These are phyloP conservation scores for Chaetoderma sp. DNA, from an alignment of 2,888 invertebrate genomes.

Conservation along the genomic window DNA sequence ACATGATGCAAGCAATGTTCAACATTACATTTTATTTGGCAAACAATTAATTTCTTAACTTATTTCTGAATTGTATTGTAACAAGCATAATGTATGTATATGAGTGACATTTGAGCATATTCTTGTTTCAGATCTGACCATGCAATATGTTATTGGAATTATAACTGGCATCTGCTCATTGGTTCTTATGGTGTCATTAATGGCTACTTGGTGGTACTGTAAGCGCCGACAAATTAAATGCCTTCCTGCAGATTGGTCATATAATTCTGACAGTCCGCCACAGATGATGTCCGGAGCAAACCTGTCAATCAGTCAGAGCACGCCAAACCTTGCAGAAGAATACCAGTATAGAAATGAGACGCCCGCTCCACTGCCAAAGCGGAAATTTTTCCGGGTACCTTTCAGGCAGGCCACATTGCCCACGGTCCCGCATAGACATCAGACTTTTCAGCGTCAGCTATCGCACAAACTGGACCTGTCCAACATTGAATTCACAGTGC, in stretches of 20 bases:
- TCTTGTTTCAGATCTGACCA: conserved; percentile 39
- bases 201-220: conserved; percentile 47
- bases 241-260: conserved; percentile 22
- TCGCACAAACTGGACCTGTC: conserved; percentile 83
- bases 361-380: conserved; percentile 17
- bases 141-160: conserved; percentile 42
- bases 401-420: conserved; percentile 85
- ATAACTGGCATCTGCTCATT: conserved; percentile 39
- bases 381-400: conserved; percentile 71
- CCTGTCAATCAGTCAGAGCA: conserved; percentile 62
- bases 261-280: conserved; percentile 8
- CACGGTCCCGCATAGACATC: conserved; percentile 84
- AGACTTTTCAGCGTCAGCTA: conserved; percentile 84
- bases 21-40: no score
- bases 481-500: conserved; percentile 80
- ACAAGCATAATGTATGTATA: no score
- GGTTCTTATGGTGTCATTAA: conserved; percentile 39
- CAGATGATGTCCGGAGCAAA: conserved; percentile 5
- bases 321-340: conserved; percentile 55
- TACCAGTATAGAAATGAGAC: conserved; percentile 29
- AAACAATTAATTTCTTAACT: no score
- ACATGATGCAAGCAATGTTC: no score
- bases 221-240: conserved; percentile 16
- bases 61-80: no score
- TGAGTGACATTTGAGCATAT: no score